Base-by-base conservation (phyloP, 2,113 vertebrate genomes). In the Machaerirhynchus nigripectus region DNA sequence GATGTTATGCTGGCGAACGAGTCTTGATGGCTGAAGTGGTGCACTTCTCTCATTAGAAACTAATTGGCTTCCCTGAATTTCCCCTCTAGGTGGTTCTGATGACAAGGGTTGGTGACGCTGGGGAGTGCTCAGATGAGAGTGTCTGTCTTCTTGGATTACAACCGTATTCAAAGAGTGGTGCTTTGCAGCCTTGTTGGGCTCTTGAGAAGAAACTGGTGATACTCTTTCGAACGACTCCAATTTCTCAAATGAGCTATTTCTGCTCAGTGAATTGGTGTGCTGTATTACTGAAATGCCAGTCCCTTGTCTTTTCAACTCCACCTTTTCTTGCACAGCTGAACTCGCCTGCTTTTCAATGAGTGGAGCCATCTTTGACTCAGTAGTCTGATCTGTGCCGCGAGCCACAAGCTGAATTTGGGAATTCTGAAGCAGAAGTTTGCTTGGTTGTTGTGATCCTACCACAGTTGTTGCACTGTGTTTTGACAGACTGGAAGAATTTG, bases 221-320 rank as follows among this genome's bases (percentile, higher is more conserved):
- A 94, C 94, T 87, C 98, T 98, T 84, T 99, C 99, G 55, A 98
- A 96, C 0, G 98, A 98, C 59, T 99, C 99, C 0, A 95, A 94
- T 95, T 99, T 99, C 96, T 99, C 99, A 90, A 99, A 99, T 1
- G 99, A 99, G 95, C 93, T 98, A 11, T 98, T 99, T 94, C 99
- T 97, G 96, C 99, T 99, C 73, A 99, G 97, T 9, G 99, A 99
- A 90, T 99, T 99, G 26, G 99, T 99, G 84, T 99, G 99, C 90
- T 99, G 98, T 93, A 99, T 99, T 83, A 99, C 99, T 5, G 99
- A 99, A 88, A 99, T 99, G 19, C 99, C 99, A 30, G 99, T 98
- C 57, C 99, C 98, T 77, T 99, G 99, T 78, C 99, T 98, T 93
- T 99, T 99, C 61, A 98, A 46, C 18, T 99, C 99, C 23, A 93